Evolutionary conservation across 1,140 invertebrate genomes (phyloP).

Genomic region (Zaprionus gabonicus): DNA sequence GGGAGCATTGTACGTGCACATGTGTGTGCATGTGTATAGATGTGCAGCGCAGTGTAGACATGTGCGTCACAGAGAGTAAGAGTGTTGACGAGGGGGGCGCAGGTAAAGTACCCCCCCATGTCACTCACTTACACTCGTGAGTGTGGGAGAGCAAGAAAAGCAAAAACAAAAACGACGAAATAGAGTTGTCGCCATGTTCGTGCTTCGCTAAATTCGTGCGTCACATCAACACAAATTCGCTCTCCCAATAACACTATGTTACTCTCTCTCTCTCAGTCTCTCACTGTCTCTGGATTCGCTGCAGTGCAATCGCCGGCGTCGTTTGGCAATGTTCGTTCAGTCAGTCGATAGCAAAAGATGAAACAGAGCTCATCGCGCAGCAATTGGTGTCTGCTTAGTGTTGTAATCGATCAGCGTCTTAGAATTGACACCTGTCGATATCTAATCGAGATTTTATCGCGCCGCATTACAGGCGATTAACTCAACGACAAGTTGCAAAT

Average conservation of each 20-base stretch:
- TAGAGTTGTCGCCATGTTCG: conserved; percentile 11
- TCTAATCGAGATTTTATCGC: conserved; percentile 82
- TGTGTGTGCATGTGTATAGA: conserved; percentile 7
- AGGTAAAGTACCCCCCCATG: conserved; percentile 39
- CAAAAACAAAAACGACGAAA: conserved; percentile 14
- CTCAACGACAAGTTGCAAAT: not conserved
- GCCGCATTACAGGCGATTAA: conserved; percentile 82
- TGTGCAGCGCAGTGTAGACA: not conserved
- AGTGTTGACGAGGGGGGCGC: conserved; percentile 15
- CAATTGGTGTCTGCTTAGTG: conserved; percentile 76
- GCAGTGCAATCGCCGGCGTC: conserved; percentile 19
- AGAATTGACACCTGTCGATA: conserved; percentile 84
- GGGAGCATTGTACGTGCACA: conserved; percentile 33
- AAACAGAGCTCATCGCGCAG: conserved; percentile 83
- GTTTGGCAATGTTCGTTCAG: conserved; percentile 23
- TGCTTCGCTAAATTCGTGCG: conserved; percentile 23
- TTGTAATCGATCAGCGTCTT: conserved; percentile 83
- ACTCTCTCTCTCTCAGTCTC: conserved; percentile 4
- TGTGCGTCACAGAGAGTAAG: not conserved
- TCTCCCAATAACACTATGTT: not conserved
- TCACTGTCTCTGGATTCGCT: conserved; percentile 5
- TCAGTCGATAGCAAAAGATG: conserved; percentile 84
- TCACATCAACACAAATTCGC: conserved; percentile 21
- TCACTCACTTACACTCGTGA: conserved; percentile 26
- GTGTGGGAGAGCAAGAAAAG: conserved; percentile 21